Percentiles rank a stretch among this genome's conserved stretches.
Evolutionary conservation across 92 coral and sea anemone genomes (phyloP).

Genomic region (Porites rus): DNA sequence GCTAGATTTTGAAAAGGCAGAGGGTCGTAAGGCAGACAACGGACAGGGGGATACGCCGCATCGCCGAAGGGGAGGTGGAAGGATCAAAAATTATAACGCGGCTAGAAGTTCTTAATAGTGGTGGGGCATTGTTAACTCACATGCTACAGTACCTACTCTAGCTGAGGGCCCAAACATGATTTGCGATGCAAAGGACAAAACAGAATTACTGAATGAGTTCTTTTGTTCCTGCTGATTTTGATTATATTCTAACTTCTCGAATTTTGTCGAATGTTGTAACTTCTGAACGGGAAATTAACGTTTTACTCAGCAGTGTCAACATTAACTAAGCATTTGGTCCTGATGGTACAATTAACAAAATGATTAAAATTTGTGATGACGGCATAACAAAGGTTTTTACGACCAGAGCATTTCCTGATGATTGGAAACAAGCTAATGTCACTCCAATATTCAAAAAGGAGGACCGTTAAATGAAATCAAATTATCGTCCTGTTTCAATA

Average conservation of each 20-base stretch:
- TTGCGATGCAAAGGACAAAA: conserved; percentile 67
- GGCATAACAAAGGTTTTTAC: neutral
- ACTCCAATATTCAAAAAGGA: neutral
- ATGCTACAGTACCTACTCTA: conserved; percentile 41
- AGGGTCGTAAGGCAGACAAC: too few species aligned
- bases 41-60: too few species aligned
- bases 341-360: neutral
- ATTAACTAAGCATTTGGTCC: neutral
- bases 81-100: too few species aligned
- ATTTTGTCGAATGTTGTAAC: conserved; percentile 4
- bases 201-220: conserved; percentile 62
- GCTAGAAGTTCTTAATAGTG: conserved; percentile 55
- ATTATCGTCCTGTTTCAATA: conserved; percentile 65
- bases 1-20: too few species aligned
- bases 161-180: conserved; percentile 40
- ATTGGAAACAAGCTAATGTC: too few species aligned
- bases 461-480: neutral
- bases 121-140: conserved; percentile 65
- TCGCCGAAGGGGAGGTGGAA: too few species aligned
- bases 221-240: conserved; percentile 17
- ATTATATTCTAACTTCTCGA: neutral
- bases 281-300: neutral
- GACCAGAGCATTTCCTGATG: too few species aligned
- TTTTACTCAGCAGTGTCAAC: neutral
- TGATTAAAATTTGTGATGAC: conserved; percentile 6